Base-by-base conservation (phyloP, 2,113 vertebrate species). In the Hyla sarda region DNA sequence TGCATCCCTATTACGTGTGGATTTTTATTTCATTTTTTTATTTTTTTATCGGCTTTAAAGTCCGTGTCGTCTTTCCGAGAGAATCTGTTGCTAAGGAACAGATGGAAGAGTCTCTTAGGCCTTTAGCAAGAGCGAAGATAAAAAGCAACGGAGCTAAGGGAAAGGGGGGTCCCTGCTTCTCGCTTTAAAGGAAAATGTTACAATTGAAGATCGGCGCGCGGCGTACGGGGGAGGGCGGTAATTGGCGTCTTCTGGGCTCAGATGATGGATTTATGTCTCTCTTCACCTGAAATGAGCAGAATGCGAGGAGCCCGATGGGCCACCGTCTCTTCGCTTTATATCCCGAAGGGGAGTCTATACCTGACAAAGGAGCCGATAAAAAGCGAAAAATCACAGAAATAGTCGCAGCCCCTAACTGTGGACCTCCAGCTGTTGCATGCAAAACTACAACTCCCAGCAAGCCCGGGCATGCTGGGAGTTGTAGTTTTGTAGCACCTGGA, bases 61-160 rank as follows among this genome's bases (percentile, higher is more conserved):
- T 71, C 62, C 0, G 10, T 5, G 62, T 58, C 69, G 65, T 86
- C 76, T 69, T 80, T 50, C 65, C 28, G 76, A 32, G 23, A 28
- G 76, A 79, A 41, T 54, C 84, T 72, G 84, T 86, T 86, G 84
- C 84, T 86, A 86, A 80, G 84, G 58, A 71, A 86, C 84, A 71
- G 73, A 85, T 21, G 52, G 76, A 85, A 41, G 83, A 86, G 62
- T n/a, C 75, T 86, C 84, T 86, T 41, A 54, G 45, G 75, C 84
- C 84, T 86, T 86, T 78, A 86, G 84, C 34, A 30, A 86, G n/a
- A 72, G 76, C 48, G 3, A 30, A 86, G 84, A 86, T 86, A 58
- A 86, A 86, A 86, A 73, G 47, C 17, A 77, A 11, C 2, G 17
- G 32, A 54, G 50, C 60, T 14, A n/a, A 80, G 65, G 75, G 30